A percentile compares a stretch with the other conserved stretches of the same genome.
These are phyloP conservation scores for Laodelphax striatellus DNA, from an alignment of 1,140 invertebrate species.

Conservation along the genomic window DNA sequence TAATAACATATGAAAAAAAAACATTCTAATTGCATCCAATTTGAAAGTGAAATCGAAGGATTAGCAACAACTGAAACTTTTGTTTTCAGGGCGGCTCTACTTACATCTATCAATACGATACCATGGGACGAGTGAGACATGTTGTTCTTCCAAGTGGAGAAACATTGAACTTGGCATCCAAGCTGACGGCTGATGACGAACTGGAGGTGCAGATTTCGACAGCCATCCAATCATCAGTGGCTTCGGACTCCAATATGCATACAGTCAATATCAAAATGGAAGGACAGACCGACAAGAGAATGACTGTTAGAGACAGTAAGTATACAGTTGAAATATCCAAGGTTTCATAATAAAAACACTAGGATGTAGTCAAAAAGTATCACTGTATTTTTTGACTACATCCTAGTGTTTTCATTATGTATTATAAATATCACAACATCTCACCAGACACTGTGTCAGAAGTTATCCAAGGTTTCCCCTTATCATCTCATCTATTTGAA, in stretches of 20 bases:
- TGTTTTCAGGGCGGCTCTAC: constrained; percentile 61
- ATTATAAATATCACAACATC: too few relatives aligned
- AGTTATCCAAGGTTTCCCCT: too few relatives aligned
- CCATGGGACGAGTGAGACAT: constrained; percentile 67
- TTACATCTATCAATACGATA: constrained; percentile 81
- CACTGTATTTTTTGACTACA: too few relatives aligned
- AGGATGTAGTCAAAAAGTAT: too few relatives aligned
- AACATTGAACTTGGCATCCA: constrained; percentile 62
- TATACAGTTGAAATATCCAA: neutral
- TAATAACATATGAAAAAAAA: too few relatives aligned
- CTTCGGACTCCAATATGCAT: constrained; percentile 19
- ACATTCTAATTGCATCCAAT: too few relatives aligned
- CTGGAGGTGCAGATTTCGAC: constrained; percentile 53
- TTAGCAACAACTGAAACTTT: constrained; percentile 7
- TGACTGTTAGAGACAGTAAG: constrained; percentile 27
- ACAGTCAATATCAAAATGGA: constrained; percentile 25
- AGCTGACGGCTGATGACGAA: constrained; percentile 59
- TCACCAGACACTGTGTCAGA: too few relatives aligned
- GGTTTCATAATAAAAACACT: too few relatives aligned
- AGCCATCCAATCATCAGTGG: constrained; percentile 20
- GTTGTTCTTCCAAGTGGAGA: constrained; percentile 84
- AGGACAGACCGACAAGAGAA: constrained; percentile 24
- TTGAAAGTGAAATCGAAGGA: neutral
- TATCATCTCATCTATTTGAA: too few relatives aligned
- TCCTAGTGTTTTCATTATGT: too few relatives aligned